Conservation (phyloP, 2,888 invertebrate species). For the Noctua janthina region DNA sequence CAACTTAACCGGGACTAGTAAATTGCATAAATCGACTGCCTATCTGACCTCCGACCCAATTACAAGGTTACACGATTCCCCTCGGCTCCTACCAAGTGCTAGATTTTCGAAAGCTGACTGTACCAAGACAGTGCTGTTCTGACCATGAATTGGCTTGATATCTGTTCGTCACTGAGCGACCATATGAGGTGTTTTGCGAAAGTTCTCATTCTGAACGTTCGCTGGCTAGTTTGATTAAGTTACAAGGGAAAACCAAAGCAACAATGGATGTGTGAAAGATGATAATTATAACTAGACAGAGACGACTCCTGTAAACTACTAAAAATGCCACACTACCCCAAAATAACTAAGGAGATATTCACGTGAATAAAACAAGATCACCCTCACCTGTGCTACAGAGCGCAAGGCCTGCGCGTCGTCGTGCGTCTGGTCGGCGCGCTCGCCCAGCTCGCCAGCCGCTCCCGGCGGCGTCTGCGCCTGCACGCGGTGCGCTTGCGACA, state of each 20-base stretch:
- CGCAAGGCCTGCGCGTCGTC: constrained; percentile 70
- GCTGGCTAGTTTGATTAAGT: not conserved
- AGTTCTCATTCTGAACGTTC: not conserved
- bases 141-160: no score
- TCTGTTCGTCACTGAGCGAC: no score
- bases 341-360: not conserved
- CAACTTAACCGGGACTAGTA: no score
- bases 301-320: no score
- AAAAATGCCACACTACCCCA: not conserved
- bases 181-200: no score
- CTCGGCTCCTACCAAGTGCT: no score
- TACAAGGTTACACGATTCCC: no score
- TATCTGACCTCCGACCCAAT: no score
- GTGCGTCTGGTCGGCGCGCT: constrained; percentile 47
- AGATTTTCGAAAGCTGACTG: no score
- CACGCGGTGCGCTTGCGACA: constrained; percentile 68
- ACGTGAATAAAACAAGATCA: not conserved
- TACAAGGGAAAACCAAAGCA: not conserved
- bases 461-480: constrained; percentile 42
- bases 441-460: constrained; percentile 64
- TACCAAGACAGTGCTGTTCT: no score
- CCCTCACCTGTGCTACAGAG: constrained; percentile 63
- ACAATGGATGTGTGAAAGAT: not conserved
- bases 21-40: no score
- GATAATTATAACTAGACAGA: not conserved